Percentiles rank a stretch among this genome's conserved stretches.
These are phyloP conservation scores for Sterrhoptilus dennistouni DNA, from an alignment of 2,113 vertebrate genomes.

Conservation along the genomic window DNA sequence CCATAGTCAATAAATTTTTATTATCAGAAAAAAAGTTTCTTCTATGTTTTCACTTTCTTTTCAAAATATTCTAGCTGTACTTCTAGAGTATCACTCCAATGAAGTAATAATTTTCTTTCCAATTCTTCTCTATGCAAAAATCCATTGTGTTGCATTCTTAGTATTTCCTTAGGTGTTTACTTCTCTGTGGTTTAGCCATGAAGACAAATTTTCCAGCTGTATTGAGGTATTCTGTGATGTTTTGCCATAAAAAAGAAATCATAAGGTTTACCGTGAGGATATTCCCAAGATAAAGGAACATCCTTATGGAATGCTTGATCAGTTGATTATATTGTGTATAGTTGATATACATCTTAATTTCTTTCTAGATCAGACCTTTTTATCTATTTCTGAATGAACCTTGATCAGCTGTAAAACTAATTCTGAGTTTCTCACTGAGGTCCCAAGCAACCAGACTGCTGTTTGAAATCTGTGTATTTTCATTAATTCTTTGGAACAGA, in stretches of 20 bases:
- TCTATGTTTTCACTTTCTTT: neutral
- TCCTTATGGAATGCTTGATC: neutral
- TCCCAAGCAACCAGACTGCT: neutral
- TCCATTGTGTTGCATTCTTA: neutral
- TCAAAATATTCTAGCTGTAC: neutral
- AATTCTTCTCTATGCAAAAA: neutral
- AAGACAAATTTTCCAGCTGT: neutral
- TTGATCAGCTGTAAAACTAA: neutral
- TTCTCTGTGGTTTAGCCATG: neutral
- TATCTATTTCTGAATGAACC: neutral
- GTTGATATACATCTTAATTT: neutral
- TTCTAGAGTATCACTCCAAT: neutral
- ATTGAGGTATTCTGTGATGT: neutral
- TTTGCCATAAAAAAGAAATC: neutral
- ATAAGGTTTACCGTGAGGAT: neutral
- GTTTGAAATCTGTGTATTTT: neutral
- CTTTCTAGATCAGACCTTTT: neutral
- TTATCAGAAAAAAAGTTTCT: neutral
- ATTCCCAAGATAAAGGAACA: neutral
- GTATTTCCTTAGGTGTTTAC: neutral
- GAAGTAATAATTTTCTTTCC: neutral
- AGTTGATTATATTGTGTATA: neutral
- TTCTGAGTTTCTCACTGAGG: neutral
- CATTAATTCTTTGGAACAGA: neutral
- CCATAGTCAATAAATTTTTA: neutral